Conservation (phyloP, 2,113 vertebrate species). For the Cinclus mexicanus region DNA sequence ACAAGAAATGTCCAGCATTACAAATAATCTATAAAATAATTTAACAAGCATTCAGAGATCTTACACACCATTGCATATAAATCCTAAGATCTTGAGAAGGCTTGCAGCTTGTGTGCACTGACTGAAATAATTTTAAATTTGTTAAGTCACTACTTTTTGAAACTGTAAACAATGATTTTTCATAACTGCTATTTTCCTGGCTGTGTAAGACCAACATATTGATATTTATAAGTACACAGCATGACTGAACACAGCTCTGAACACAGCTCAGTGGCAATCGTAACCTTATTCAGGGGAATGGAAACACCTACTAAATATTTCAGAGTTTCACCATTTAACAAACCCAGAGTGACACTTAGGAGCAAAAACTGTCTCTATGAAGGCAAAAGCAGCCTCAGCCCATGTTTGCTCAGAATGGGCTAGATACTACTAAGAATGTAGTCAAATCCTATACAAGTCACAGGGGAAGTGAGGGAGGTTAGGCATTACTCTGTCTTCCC, state of each 20-base stretch:
- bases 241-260: not conserved
- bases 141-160: not conserved
- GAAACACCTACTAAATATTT: conserved; percentile 14
- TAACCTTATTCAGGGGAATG: not conserved
- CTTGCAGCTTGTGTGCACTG: not conserved
- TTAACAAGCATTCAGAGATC: not conserved
- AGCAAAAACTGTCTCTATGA: not conserved
- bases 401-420: not conserved
- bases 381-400: not conserved
- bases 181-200: not conserved
- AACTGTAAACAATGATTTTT: conserved; percentile 2
- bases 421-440: not conserved
- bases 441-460: not conserved
- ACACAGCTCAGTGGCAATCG: not conserved
- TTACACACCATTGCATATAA: not conserved
- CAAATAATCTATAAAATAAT: not conserved
- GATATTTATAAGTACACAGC: not conserved
- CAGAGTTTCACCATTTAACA: not conserved
- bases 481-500: not conserved
- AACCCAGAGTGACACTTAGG: not conserved
- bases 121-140: not conserved
- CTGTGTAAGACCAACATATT: not conserved
- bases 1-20: not conserved
- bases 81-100: not conserved
- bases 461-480: not conserved